Evolutionary conservation across 2,888 invertebrate genomes (phyloP).

Genomic region (Brachypterus glaber): DNA sequence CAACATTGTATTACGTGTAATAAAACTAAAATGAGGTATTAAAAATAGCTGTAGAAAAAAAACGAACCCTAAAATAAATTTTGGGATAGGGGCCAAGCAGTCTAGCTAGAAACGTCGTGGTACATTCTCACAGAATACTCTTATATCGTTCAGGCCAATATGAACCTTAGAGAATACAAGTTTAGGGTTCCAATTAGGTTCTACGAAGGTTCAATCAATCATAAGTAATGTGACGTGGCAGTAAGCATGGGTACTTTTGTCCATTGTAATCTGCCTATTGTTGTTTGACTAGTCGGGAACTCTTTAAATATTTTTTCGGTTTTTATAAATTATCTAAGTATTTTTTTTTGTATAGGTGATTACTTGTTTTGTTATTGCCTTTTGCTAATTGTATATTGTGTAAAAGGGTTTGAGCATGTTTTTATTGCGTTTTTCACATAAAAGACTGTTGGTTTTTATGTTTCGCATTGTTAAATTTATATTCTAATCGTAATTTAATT

Average conservation of each 20-base stretch:
- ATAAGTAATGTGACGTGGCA: conserved; percentile 43
- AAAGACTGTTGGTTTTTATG: background rate
- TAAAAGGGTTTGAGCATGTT: conserved; percentile 12
- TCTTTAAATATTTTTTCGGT: conserved; percentile 34
- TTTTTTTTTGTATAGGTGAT: conserved; percentile 22
- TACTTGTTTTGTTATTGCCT: conserved; percentile 24
- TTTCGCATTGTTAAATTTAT: too few species aligned
- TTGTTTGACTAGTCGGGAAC: conserved; percentile 33
- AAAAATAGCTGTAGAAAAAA: conserved; percentile 35
- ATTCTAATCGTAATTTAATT: too few species aligned
- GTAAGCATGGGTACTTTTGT: conserved; percentile 41
- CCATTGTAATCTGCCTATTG: conserved; percentile 43
- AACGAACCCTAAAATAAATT: conserved; percentile 36
- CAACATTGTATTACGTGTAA: conserved; percentile 28
- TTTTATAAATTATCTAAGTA: conserved; percentile 31
- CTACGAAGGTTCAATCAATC: conserved; percentile 35
- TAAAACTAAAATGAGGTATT: conserved; percentile 32
- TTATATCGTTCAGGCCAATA: conserved; percentile 19
- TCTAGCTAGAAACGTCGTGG: conserved; percentile 31
- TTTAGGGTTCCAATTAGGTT: conserved; percentile 28
- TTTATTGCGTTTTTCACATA: background rate
- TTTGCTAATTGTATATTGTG: conserved; percentile 29
- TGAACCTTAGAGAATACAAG: conserved; percentile 24
- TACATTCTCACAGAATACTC: conserved; percentile 34
- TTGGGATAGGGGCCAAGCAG: conserved; percentile 36